phyloP scores from a whole-genome alignment of 2,113 vertebrate species.

The Illadopsis cleaveri region DNA sequence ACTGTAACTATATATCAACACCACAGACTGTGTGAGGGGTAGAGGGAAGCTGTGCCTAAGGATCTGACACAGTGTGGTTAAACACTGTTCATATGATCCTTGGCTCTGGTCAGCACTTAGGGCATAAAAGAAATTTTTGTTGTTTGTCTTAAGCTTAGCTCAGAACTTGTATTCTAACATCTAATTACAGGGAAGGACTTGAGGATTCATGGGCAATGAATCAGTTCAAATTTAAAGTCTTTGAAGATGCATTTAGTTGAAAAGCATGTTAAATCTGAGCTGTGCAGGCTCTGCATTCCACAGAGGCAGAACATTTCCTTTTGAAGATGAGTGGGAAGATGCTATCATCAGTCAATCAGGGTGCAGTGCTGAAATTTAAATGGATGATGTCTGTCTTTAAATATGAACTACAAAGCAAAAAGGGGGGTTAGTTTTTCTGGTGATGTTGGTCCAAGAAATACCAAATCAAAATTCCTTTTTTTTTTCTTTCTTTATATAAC shows the following conservation, averaged over 20 bases:
- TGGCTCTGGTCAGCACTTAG: neutral
- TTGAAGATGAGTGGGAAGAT: constrained; percentile 1
- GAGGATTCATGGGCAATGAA: neutral
- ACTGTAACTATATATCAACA: neutral
- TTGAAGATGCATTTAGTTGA: neutral
- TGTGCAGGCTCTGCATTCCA: neutral
- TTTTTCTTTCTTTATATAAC: neutral
- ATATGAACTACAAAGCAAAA: neutral
- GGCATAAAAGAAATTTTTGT: neutral
- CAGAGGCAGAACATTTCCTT: neutral
- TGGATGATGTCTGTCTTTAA: neutral
- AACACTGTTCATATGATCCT: neutral
- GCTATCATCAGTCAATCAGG: neutral
- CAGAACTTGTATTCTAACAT: neutral
- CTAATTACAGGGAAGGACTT: neutral
- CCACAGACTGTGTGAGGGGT: neutral
- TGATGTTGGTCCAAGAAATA: neutral
- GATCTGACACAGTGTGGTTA: neutral
- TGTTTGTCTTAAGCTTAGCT: neutral
- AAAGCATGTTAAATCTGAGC: constrained; percentile 1
- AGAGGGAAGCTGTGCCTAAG: neutral
- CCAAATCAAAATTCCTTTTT: neutral
- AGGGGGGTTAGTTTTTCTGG: neutral
- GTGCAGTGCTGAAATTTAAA: neutral
- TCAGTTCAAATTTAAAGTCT: neutral